Base-by-base conservation (phyloP, 2,888 invertebrate species). In the Drosophila stalkeri region DNA sequence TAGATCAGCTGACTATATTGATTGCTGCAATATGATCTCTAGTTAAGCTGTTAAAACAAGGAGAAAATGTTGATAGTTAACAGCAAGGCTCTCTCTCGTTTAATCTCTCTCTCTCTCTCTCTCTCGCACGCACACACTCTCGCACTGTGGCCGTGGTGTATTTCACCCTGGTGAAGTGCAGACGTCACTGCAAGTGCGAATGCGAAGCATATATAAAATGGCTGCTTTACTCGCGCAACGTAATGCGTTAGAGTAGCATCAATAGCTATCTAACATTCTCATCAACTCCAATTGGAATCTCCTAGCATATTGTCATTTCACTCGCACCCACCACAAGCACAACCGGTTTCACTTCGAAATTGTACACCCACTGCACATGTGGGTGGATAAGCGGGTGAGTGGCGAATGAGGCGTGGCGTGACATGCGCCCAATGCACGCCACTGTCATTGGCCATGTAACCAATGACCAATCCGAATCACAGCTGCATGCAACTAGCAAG, bases 281-380 rank as follows among this genome's bases (percentile, higher is more conserved):
- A 31, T 81, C n/a, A 78, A 9, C 41, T 86, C 86, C 88, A 89
- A 87, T 86, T 84, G 85, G 87, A 87, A 75, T 61, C 14, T 16
- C 11, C 27, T 6, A 1, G 44, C 39, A 44, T 75, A 69, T 72
- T 44, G 69, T 67, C 70, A 43, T 68, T 80, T 55, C 86, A 68
- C 12, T 87, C 78, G 31, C 14, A 44, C 68, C 43, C 51, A 52
- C 23, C 44, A 20, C 18, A 2, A 8, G 12, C n/a, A 5, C 8
- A 81, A 90, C 78, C 67, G 75, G 77, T 79, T 84, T 70, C n/a
- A 44, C 64, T 52, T 16, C 46, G 64, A 61, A 74, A 61, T 72
- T 74, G 23, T 77, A 81, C 89, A 77, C 81, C 86, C 86, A 83
- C 84, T 35, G 47, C 43, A 55, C 46, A 67, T 72, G 85, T 84